Conservation (phyloP, 2,888 invertebrate genomes). For the Meteorus cinctellus region DNA sequence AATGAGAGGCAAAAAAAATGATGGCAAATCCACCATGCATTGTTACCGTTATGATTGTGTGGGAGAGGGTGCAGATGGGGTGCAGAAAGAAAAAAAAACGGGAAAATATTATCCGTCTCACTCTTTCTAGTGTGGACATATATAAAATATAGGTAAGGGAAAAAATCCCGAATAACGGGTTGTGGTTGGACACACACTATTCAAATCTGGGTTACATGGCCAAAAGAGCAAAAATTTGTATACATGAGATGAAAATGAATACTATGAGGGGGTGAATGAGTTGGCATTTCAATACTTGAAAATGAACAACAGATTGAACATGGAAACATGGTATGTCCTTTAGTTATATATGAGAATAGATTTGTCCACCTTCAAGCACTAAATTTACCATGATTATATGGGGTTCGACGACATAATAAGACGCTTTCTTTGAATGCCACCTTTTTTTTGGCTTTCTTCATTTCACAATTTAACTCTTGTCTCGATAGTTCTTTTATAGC, state of each 20-base stretch:
- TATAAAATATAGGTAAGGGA: slow-evolving; percentile 48
- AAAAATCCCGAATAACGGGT: slow-evolving; percentile 71
- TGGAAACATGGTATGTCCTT: slow-evolving; percentile 50
- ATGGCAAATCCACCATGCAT: slow-evolving; percentile 54
- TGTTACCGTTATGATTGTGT: slow-evolving; percentile 62
- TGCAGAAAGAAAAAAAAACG: slow-evolving; percentile 28
- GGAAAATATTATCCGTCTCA: not conserved
- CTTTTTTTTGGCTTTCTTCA: slow-evolving; percentile 29
- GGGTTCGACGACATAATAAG: slow-evolving; percentile 59
- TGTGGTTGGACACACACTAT: slow-evolving; percentile 64
- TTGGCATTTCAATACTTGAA: slow-evolving; percentile 28
- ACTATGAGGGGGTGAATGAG: slow-evolving; percentile 57
- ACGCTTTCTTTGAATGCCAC: slow-evolving; percentile 29
- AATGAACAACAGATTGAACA: slow-evolving; percentile 30
- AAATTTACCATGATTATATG: slow-evolving; percentile 67
- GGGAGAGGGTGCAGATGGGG: slow-evolving; percentile 48
- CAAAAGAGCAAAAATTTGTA: slow-evolving; percentile 71
- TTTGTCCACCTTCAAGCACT: slow-evolving; percentile 48
- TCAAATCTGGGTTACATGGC: slow-evolving; percentile 72
- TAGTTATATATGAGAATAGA: slow-evolving; percentile 50
- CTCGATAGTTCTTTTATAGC: not conserved
- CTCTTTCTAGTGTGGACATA: not conserved
- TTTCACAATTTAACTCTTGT: not conserved
- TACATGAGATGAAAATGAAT: slow-evolving; percentile 63
- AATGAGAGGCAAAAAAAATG: slow-evolving; percentile 52